Evolutionary conservation across 1,140 invertebrate species (phyloP), one percentile per base, ranked within the genome.

Genomic region (Rhopalosiphum padi): DNA sequence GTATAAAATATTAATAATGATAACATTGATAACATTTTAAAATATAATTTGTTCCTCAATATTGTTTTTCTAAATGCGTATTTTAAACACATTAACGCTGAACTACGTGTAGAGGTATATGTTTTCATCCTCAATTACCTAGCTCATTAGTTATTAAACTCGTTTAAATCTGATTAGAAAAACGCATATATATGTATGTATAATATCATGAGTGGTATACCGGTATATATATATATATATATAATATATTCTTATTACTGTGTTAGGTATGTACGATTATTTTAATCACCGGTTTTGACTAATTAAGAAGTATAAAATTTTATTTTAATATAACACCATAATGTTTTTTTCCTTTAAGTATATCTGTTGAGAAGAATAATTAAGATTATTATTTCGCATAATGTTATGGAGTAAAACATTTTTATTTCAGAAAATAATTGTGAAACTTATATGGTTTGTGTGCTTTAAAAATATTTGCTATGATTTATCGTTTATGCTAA

Each of bases 101-200:
- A 77, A 77, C n/a, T 77, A 77, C 3, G 5, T 6, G 6, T 77
- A 4, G 41, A 4, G 41, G 41, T n/a, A 77, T 77, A n/a, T 77
- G 60, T 77, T 77, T 77, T n/a, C 30, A 68, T 68, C n/a, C 30
- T n/a, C 11, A 68, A n/a, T 68, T 18, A 68, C n/a, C 60, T 68
- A 68, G 15, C 60, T 68, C 60, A 68, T 68, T 68, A n/a, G 60
- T 77, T 4, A n/a, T 35, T 77, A 77, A 77, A 77, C n/a, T 77
- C 30, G 60, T 77, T 77, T 77, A n/a, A 77, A 77, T 77, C n/a
- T 77, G 60, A 77, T 77, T 77, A 77, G 60, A 35, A 77, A 77
- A 77, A 15, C 11, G 15, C 11, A 77, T 77, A 77, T 6, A 51
- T 18, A 4, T 68, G 18, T 18, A 15, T 30, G 11, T 77, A 77